These are phyloP conservation scores for Lepisosteus oculatus DNA, from an alignment of 2,113 vertebrate species.

Conservation along the genomic window DNA sequence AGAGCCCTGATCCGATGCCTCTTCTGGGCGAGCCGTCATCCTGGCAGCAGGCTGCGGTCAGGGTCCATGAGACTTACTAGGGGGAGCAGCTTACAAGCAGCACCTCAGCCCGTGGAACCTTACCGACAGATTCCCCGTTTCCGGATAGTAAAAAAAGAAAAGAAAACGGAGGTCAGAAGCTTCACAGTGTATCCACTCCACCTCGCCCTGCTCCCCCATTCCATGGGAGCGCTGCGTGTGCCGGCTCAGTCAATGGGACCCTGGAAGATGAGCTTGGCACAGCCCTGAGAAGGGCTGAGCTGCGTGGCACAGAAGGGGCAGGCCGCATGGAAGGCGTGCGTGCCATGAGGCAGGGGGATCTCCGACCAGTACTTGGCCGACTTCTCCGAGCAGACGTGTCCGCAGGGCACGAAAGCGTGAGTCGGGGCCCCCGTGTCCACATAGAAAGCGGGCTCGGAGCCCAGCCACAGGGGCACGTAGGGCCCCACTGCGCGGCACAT, in stretches of 20 bases:
- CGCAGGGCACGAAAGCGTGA: slow-evolving; percentile 90
- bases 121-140: neutral
- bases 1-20: no score
- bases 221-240: slow-evolving; percentile 1
- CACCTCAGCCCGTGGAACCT: neutral
- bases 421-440: slow-evolving; percentile 92
- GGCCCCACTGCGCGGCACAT: slow-evolving; percentile 94
- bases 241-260: slow-evolving; percentile 86
- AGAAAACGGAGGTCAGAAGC: slow-evolving; percentile 19
- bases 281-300: slow-evolving; percentile 82
- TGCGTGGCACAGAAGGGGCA: slow-evolving; percentile 95
- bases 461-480: slow-evolving; percentile 94
- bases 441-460: slow-evolving; percentile 92
- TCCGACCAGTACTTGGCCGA: slow-evolving; percentile 94
- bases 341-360: slow-evolving; percentile 93
- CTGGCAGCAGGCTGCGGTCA: neutral
- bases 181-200: slow-evolving; percentile 53
- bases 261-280: slow-evolving; percentile 93
- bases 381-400: slow-evolving; percentile 96
- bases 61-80: neutral
- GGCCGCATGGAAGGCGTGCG: slow-evolving; percentile 93
- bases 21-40: no score
- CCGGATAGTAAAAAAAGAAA: neutral
- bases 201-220: slow-evolving; percentile 10
- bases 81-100: neutral